phyloP scores from a whole-genome alignment of 2,888 invertebrate genomes.

The Ennomos fuscantarius region DNA sequence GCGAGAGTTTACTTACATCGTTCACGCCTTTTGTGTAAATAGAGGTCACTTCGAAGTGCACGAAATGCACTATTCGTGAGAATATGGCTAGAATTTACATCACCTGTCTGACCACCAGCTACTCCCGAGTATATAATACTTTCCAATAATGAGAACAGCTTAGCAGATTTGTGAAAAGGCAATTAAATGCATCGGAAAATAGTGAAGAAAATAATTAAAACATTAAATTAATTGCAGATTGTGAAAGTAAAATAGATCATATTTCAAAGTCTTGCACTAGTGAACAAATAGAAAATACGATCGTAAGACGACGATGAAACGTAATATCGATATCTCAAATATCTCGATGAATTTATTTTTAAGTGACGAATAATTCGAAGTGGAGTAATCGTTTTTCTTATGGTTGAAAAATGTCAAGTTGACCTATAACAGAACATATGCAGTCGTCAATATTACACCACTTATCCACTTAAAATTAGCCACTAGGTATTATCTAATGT shows the following conservation, averaged over 20 bases:
- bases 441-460: too few species aligned
- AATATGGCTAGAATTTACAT: conserved; percentile 3
- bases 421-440: too few species aligned
- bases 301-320: conserved; percentile 62
- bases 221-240: conserved; percentile 37
- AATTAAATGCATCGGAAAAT: conserved; percentile 16
- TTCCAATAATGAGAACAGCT: too few species aligned
- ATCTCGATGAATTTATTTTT: conserved; percentile 46
- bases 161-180: neutral
- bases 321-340: conserved; percentile 70
- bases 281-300: conserved; percentile 76
- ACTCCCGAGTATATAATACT: too few species aligned
- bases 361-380: conserved; percentile 1
- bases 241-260: conserved; percentile 66
- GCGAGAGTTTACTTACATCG: conserved; percentile 61
- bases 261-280: conserved; percentile 61
- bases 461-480: too few species aligned
- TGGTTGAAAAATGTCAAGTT: too few species aligned
- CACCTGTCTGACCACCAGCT: neutral
- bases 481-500: too few species aligned
- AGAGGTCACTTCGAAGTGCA: conserved; percentile 57
- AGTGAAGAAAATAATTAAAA: conserved; percentile 30
- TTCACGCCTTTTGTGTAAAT: conserved; percentile 73
- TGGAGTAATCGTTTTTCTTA: neutral
- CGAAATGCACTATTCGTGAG: conserved; percentile 19